Evolutionary conservation across 2,888 invertebrate species (phyloP).

Genomic region (Eupsilia transversa): DNA sequence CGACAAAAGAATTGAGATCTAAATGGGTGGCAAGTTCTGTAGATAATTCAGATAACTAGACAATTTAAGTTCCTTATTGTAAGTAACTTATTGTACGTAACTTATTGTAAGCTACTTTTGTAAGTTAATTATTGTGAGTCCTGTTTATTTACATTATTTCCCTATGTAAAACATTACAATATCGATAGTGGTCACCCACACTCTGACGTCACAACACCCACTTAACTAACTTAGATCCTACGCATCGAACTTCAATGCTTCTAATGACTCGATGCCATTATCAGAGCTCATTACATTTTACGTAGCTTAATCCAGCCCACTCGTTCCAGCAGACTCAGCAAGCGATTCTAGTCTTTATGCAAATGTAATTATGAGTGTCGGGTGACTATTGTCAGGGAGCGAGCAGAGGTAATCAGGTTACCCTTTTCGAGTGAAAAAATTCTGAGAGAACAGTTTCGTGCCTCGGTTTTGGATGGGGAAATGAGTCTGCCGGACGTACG

Average conservation of each 20-base stretch:
- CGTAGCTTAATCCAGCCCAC: slow-evolving; percentile 78
- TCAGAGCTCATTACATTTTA: slow-evolving; percentile 85
- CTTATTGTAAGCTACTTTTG: too few relatives aligned
- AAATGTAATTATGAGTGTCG: slow-evolving; percentile 77
- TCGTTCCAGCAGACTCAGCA: slow-evolving; percentile 68
- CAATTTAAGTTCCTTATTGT: background rate
- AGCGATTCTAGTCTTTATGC: slow-evolving; percentile 81
- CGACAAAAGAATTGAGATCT: too few relatives aligned
- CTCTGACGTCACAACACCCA: slow-evolving; percentile 49
- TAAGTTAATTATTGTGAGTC: background rate
- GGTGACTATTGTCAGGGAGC: slow-evolving; percentile 75
- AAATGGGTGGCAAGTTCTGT: too few relatives aligned
- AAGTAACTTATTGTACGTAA: too few relatives aligned
- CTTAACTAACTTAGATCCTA: slow-evolving; percentile 57
- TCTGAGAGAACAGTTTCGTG: slow-evolving; percentile 62
- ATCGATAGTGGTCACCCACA: slow-evolving; percentile 7
- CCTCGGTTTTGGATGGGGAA: slow-evolving; percentile 29
- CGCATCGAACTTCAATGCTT: slow-evolving; percentile 63
- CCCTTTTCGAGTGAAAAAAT: slow-evolving; percentile 77
- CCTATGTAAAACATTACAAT: slow-evolving; percentile 9
- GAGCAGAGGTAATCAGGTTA: slow-evolving; percentile 81
- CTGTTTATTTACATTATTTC: background rate
- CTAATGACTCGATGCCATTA: slow-evolving; percentile 83
- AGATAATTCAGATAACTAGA: background rate
- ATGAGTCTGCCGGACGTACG: slow-evolving; percentile 18